These are phyloP conservation scores for Platynereis dumerilii DNA, from an alignment of 2,888 invertebrate species.

Conservation along the genomic window DNA sequence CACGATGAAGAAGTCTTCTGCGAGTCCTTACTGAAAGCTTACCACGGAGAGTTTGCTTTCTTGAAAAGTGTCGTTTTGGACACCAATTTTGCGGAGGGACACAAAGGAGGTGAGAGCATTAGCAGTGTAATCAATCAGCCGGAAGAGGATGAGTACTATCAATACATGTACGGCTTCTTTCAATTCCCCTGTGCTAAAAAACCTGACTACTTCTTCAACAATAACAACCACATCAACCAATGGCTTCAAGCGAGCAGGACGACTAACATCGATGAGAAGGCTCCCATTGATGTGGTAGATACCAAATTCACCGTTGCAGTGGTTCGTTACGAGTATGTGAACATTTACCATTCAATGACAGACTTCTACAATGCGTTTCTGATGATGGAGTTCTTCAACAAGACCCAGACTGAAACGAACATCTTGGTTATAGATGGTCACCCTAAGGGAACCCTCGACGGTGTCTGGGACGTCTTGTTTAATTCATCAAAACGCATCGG, in stretches of 20 bases:
- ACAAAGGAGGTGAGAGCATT: slow-evolving; percentile 39
- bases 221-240: slow-evolving; percentile 36
- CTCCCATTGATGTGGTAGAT: slow-evolving; percentile 2
- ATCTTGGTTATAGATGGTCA: slow-evolving; percentile 58
- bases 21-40: slow-evolving; percentile 26
- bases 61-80: slow-evolving; percentile 34
- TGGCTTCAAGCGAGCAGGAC: slow-evolving; percentile 25
- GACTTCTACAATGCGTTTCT: slow-evolving; percentile 42
- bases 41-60: slow-evolving; percentile 34
- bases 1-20: slow-evolving; percentile 21
- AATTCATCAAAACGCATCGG: slow-evolving; percentile 45
- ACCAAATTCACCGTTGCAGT: slow-evolving; percentile 35
- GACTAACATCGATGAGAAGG: not conserved
- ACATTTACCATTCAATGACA: slow-evolving; percentile 32
- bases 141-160: slow-evolving; percentile 39
- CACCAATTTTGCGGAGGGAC: slow-evolving; percentile 21
- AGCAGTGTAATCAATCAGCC: slow-evolving; percentile 38
- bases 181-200: slow-evolving; percentile 28
- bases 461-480: slow-evolving; percentile 54
- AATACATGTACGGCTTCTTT: slow-evolving; percentile 35
- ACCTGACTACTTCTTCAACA: slow-evolving; percentile 35
- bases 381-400: slow-evolving; percentile 39
- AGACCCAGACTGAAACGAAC: slow-evolving; percentile 37
- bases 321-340: slow-evolving; percentile 28
- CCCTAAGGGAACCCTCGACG: slow-evolving; percentile 53